Percentiles rank a stretch among this genome's conserved stretches.
Evolutionary conservation across 2,888 invertebrate genomes (phyloP).

Genomic region (Tipula unca): DNA sequence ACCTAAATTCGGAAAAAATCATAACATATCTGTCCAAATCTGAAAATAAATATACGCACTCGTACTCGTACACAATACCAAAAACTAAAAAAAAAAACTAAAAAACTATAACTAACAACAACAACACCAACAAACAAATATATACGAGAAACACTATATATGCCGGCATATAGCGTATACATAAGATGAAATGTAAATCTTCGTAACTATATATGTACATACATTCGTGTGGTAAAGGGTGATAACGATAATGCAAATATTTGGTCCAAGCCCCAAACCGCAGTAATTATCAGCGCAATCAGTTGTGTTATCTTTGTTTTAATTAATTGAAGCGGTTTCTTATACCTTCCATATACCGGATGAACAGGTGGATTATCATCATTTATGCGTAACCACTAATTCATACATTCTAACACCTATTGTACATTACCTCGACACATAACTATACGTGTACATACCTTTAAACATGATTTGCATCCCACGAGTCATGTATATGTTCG

Average conservation of each 20-base stretch:
- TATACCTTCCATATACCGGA: neutral
- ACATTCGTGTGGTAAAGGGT: too few species aligned
- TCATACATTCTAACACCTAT: neutral
- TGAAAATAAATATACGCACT: neutral
- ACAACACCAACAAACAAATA: neutral
- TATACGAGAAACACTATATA: neutral
- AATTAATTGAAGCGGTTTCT: neutral
- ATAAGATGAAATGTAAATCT: neutral
- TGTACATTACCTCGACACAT: neutral
- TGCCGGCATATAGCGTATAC: neutral
- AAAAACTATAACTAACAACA: too few species aligned
- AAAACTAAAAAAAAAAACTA: neutral
- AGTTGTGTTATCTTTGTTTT: neutral
- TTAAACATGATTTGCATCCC: neutral
- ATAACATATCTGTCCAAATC: slow-evolving; percentile 14
- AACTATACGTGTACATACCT: neutral
- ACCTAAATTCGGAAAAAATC: neutral
- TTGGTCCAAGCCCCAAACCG: too few species aligned
- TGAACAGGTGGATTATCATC: neutral
- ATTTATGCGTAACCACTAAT: neutral
- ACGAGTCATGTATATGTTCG: neutral
- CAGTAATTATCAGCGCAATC: neutral
- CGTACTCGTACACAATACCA: neutral
- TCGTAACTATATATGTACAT: neutral
- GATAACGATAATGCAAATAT: neutral